phyloP scores from a whole-genome alignment of 2,113 vertebrate genomes.

The Heliornis fulica region DNA sequence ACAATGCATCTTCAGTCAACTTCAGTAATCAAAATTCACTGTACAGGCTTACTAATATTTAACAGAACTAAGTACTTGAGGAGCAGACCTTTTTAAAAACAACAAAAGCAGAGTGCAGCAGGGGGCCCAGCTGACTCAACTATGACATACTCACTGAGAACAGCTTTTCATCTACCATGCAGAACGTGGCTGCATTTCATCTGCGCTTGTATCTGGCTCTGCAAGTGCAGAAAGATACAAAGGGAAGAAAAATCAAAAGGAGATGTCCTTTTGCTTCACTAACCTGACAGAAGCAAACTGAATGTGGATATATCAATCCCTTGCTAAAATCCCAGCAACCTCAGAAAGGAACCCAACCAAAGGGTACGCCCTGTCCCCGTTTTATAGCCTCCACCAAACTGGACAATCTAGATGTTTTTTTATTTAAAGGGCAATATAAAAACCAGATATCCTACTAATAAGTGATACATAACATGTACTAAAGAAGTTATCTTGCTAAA shows the following conservation, averaged over 20 bases:
- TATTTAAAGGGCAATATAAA: not conserved
- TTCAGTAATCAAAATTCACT: conserved; percentile 7
- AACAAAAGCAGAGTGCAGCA: not conserved
- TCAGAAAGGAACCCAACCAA: not conserved
- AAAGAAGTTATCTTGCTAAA: not conserved
- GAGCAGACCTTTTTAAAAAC: not conserved
- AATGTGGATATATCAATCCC: not conserved
- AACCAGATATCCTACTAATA: not conserved
- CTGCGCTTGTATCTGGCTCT: not conserved
- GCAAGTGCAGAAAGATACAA: not conserved
- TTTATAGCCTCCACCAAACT: not conserved
- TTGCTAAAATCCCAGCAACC: not conserved
- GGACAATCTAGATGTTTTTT: not conserved
- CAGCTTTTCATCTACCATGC: not conserved
- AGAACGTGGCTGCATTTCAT: not conserved
- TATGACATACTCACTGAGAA: not conserved
- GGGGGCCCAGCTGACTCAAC: conserved; percentile 15
- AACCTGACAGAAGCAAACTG: not conserved
- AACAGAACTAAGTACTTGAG: conserved; percentile 14
- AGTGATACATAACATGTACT: not conserved
- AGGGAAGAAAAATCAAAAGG: not conserved
- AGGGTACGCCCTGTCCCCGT: not conserved
- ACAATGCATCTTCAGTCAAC: conserved; percentile 39
- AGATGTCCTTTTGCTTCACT: not conserved
- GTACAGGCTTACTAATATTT: conserved; percentile 24